Conservation (phyloP, 2,113 vertebrate species). For the Lepus timidus region DNA sequence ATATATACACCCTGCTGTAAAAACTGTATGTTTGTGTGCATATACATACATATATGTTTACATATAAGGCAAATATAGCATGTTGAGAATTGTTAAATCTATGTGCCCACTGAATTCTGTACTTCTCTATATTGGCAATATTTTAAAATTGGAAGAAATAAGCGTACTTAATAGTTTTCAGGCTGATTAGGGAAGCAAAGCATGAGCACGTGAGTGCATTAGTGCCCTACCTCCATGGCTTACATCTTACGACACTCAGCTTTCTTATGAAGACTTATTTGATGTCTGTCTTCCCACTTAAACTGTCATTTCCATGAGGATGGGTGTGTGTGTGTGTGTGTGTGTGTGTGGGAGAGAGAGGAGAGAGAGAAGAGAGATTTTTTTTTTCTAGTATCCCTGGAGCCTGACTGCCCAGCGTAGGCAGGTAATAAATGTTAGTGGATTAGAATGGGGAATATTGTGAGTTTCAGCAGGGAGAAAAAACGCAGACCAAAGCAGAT, state of each 20-base stretch:
- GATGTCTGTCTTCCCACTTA: constrained; percentile 19
- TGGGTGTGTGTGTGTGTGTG: background rate
- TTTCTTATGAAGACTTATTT: constrained; percentile 41
- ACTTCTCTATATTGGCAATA: no score
- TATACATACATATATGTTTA: no score
- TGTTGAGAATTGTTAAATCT: no score
- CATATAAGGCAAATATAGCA: no score
- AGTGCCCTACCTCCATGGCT: background rate
- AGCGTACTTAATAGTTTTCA: background rate
- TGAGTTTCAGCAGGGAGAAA: background rate
- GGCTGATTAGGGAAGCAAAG: constrained; percentile 13
- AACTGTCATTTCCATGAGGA: constrained; percentile 12
- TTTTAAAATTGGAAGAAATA: background rate
- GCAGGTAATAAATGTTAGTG: background rate
- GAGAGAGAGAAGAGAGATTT: background rate
- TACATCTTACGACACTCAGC: background rate
- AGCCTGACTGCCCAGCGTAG: background rate
- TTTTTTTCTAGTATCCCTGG: constrained; percentile 28
- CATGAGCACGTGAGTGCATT: background rate
- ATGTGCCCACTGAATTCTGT: no score
- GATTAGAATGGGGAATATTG: background rate
- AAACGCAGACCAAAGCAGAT: background rate
- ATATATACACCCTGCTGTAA: no score
- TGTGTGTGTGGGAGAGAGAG: background rate
- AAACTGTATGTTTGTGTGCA: no score